These are phyloP conservation scores for Anableps anableps DNA, from an alignment of 2,797 vertebrate species.

Conservation along the genomic window DNA sequence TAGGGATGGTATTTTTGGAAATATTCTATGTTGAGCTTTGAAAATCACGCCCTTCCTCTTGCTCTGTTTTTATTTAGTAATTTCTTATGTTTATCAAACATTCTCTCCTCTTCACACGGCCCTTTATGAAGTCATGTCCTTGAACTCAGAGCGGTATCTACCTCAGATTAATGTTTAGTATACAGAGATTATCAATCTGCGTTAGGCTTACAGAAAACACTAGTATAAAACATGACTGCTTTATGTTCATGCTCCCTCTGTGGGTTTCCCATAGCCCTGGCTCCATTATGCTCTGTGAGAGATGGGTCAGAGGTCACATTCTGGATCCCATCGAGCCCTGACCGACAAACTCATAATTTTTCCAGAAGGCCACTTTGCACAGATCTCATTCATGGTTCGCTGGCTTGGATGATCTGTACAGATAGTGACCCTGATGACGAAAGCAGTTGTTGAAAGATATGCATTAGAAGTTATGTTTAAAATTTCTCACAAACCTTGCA, in stretches of 20 bases:
- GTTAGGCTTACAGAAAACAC: conserved; percentile 29
- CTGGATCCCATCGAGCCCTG: conserved; percentile 43
- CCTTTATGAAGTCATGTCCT: conserved; percentile 45
- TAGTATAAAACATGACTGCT: conserved; percentile 4
- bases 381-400: conserved; percentile 27
- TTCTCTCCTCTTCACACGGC: conserved; percentile 30
- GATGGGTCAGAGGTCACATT: conserved; percentile 41
- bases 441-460: too few relatives aligned
- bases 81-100: conserved; percentile 70
- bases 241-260: conserved; percentile 9
- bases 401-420: conserved; percentile 21
- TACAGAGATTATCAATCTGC: conserved; percentile 67
- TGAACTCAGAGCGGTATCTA: conserved; percentile 45
- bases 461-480: too few relatives aligned
- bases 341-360: conserved; percentile 50
- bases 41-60: conserved; percentile 48
- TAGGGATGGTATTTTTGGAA: conserved; percentile 42
- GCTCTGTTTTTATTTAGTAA: conserved; percentile 50
- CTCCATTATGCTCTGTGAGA: conserved; percentile 33
- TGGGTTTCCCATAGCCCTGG: conserved; percentile 39
- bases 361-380: conserved; percentile 20
- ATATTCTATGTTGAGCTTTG: conserved; percentile 18
- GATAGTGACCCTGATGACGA: too few relatives aligned
- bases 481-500: too few relatives aligned
- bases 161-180: conserved; percentile 66